Evolutionary conservation across 1,140 invertebrate species (phyloP), one percentile per base, ranked within the genome.

Genomic region (Apis laboriosa): DNA sequence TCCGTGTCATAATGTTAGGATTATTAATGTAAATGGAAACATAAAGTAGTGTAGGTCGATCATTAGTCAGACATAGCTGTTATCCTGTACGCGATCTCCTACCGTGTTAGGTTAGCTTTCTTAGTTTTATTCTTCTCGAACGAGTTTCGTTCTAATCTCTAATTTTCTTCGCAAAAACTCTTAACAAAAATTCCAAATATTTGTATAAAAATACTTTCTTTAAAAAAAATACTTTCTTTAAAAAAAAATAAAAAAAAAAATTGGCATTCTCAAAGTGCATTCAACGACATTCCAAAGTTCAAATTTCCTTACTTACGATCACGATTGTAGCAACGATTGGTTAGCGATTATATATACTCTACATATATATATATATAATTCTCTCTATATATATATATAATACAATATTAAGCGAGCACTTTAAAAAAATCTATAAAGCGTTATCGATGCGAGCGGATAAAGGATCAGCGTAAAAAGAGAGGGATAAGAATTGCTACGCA

Each of bases 291-390:
- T 24, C 34, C 53, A 51, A n/a, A 43, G 67, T 61, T 73, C 70
- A 28, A 68, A 43, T 86, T 88, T 24, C 77, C 88, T 91, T 90
- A 90, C 90, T 86, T 78, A 84, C 66, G 76, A 87, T 80, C 85
- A 77, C 64, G 83, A 76, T 24, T 84, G 87, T 84, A 88, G 81
- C 81, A 89, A 83, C 76, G 86, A 82, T 56, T 89, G 82, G 61
- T 80, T 85, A 88, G 55, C 60, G 64, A 58, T 85, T 51, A 79
- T 43, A 19, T 51, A 64, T 77, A 72, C 61, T 85, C 73, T 87
- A 83, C 67, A 74, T 43, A 7, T 43, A 72, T 80, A 80, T 43
- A 7, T 43, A 72, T 77, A 77, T n/a, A n/a, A n/a, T n/a, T n/a
- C n/a, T n/a, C 34, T 43, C 60, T 85, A 74, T 43, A 7, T 43